Evolutionary conservation across 2,797 vertebrate genomes (phyloP).

Genomic region (Onychomys arenicola): DNA sequence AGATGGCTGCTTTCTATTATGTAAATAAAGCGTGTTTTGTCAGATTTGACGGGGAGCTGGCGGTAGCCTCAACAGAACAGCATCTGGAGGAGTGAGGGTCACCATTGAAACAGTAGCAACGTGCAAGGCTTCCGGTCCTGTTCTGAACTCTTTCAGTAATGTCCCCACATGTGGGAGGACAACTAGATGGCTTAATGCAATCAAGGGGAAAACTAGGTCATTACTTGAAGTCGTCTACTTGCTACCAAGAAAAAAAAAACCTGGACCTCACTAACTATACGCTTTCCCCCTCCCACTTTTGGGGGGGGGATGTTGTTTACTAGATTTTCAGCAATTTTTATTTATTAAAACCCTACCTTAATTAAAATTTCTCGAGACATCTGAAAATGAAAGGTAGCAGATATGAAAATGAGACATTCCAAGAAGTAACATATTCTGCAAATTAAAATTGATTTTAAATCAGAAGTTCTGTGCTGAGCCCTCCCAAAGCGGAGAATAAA

Average conservation of each 20-base stretch:
- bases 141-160: conserved; percentile 15
- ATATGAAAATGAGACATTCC: conserved; percentile 38
- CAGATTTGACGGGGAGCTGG: neutral
- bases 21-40: neutral
- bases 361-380: conserved; percentile 44
- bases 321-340: conserved; percentile 56
- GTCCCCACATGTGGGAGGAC: neutral
- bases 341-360: conserved; percentile 54
- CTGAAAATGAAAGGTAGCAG: conserved; percentile 28
- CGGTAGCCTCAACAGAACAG: neutral
- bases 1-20: conserved; percentile 13
- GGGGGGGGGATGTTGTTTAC: neutral
- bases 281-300: neutral
- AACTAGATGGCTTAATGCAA: conserved; percentile 9
- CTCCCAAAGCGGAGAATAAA: neutral
- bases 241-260: conserved; percentile 1
- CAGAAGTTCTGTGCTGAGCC: neutral
- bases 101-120: conserved; percentile 16
- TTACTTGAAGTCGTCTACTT: conserved; percentile 3
- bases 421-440: conserved; percentile 40
- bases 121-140: neutral
- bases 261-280: neutral
- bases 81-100: neutral
- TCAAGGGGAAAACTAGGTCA: neutral
- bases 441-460: conserved; percentile 66